Evolutionary conservation across 2,113 vertebrate species (phyloP), one percentile per base, ranked within the genome.

Genomic region (Pithys albifrons): DNA sequence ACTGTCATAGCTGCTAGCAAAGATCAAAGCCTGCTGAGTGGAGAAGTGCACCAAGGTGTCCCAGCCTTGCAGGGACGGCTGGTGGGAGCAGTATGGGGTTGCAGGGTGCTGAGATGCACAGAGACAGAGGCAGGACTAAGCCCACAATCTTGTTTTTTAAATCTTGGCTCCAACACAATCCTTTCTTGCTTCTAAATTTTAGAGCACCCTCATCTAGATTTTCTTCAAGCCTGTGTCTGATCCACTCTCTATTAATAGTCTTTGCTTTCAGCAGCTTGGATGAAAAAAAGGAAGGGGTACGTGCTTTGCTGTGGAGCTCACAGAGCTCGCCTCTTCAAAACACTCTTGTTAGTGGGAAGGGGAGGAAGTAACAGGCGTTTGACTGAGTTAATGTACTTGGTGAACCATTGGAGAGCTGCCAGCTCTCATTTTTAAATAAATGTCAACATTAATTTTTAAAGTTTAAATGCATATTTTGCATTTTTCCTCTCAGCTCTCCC

Each of bases 391-490:
- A 95, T 94, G 83, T 48, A 74, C 97, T 93, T 91, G 39, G 66
- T 85, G 96, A 96, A 75, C 87, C 89, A 15, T 20, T 90, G 85
- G 92, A 91, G 79, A 94, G 85, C 91, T 94, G 51, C 78, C 97
- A 97, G 31, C 84, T 96, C 94, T 87, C 74, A 52, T 96, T 97
- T 96, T 76, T 73, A 88, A 97, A 95, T 94, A 96, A 97, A 94
- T 82, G 91, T 92, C 94, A 91, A 16, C 94, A 93, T 96, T 93
- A 94, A 96, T 95, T 95, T 96, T 97, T 97, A 97, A 54, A 86
- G 79, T 89, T 95, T 93, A 95, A 97, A 91, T 78, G 85, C 92
- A 41, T 88, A 70, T 93, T 95, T 95, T 96, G 41, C 78, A 62
- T 93, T 89, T 57, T 92, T 86, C 75, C 92, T 95, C 91, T 87